phyloP scores from a whole-genome alignment of 2,888 invertebrate species.

The Leptarthrus brevirostris region DNA sequence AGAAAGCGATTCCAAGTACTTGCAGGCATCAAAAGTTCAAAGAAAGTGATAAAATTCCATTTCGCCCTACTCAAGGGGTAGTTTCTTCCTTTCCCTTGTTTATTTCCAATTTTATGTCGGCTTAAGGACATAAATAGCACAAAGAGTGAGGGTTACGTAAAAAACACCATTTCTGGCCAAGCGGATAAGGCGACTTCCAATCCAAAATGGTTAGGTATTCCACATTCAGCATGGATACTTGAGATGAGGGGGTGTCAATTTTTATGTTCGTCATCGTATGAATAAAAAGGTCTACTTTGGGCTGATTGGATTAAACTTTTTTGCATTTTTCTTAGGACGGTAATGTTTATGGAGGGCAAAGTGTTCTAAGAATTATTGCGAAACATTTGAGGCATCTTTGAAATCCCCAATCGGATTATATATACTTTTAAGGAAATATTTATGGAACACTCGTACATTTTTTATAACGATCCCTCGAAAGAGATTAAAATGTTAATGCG shows the following conservation, averaged over 20 bases:
- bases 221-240: constrained; percentile 33
- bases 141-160: constrained; percentile 40
- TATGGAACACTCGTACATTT: constrained; percentile 13
- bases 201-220: neutral
- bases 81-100: constrained; percentile 39
- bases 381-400: neutral
- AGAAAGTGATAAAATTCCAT: constrained; percentile 47
- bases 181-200: neutral
- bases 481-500: constrained; percentile 28
- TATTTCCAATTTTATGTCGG: constrained; percentile 52
- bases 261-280: constrained; percentile 58
- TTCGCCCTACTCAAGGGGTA: constrained; percentile 31
- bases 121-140: constrained; percentile 51
- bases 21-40: constrained; percentile 45
- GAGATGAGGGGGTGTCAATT: constrained; percentile 56
- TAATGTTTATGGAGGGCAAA: constrained; percentile 31
- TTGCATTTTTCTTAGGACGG: constrained; percentile 55
- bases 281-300: constrained; percentile 57
- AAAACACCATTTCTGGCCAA: constrained; percentile 2
- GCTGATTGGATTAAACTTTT: constrained; percentile 57
- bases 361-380: constrained; percentile 7
- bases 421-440: constrained; percentile 39
- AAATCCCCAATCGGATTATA: constrained; percentile 44
- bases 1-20: constrained; percentile 30
- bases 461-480: constrained; percentile 28